Evolutionary conservation across 1,140 invertebrate genomes (phyloP), one percentile per base, ranked within the genome.

Genomic region (Drosophila setifemur): DNA sequence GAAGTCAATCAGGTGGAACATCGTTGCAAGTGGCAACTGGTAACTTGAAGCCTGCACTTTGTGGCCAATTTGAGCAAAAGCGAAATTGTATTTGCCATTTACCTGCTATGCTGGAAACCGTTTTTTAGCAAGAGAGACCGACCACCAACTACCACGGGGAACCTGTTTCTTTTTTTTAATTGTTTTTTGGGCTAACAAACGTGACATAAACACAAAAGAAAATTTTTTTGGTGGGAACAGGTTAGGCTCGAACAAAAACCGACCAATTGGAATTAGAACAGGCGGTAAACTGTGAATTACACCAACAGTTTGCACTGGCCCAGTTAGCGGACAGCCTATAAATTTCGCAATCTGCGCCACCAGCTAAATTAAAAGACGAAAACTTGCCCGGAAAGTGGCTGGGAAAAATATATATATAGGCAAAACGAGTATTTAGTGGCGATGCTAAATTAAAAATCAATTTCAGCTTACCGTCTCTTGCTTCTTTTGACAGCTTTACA

Each of bases 181-280:
- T n/a, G n/a, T 8, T 26, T 45, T 72, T 63, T 63, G 43, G 55
- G 52, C 79, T 55, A 81, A 79, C 54, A 76, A 79, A 67, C 70
- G 78, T 83, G 78, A 83, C 73, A 83, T 64, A 82, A 82, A 74
- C 78, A 83, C 69, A 83, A 72, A 85, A 68, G 74, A 79, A 86
- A 86, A 68, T 60, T 19, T 63, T 18, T 28, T 25, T 37, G 60
- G 55, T 75, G 79, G 71, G 75, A 85, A 85, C 79, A 85, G 81
- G 79, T 85, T 85, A 81, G 53, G 28, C 50, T 16, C 14, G 12
- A n/a, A n/a, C n/a, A n/a, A n/a, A n/a, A n/a, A n/a, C 39, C 43
- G 12, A 58, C 47, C 71, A 68, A 79, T 75, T 54, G 75, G 43
- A 85, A 86, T 85, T 86, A 85, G 79, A 85, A 85, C 79, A 86